phyloP scores from a whole-genome alignment of 2,888 invertebrate species.

The Thumatha senex region DNA sequence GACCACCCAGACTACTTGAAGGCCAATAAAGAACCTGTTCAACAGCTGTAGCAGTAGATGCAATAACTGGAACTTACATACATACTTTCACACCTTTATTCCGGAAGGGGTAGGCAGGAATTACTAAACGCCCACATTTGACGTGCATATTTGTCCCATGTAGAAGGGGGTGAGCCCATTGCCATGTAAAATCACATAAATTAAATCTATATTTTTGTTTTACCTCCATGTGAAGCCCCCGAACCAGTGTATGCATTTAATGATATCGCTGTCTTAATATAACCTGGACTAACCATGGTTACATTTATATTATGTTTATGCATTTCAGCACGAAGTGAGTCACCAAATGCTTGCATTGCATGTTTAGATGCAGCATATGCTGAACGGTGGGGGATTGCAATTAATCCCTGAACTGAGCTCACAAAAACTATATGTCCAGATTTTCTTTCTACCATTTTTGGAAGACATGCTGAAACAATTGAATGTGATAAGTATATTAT shows the following conservation, averaged over 20 bases:
- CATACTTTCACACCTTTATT: too few relatives aligned
- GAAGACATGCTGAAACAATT: slow-evolving; percentile 88
- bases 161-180: too few relatives aligned
- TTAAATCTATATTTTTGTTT: slow-evolving; percentile 25
- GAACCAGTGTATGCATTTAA: slow-evolving; percentile 93
- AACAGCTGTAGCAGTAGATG: too few relatives aligned
- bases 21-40: too few relatives aligned
- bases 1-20: too few relatives aligned
- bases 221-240: slow-evolving; percentile 91
- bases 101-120: too few relatives aligned
- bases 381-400: slow-evolving; percentile 94
- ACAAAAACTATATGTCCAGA: slow-evolving; percentile 93
- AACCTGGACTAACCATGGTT: slow-evolving; percentile 94
- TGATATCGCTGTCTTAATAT: slow-evolving; percentile 95
- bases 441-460: slow-evolving; percentile 90
- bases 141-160: too few relatives aligned
- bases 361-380: slow-evolving; percentile 97
- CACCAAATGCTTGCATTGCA: slow-evolving; percentile 97
- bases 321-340: slow-evolving; percentile 95
- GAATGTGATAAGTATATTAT: neutral
- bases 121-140: too few relatives aligned
- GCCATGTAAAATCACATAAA: too few relatives aligned
- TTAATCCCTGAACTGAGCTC: slow-evolving; percentile 96
- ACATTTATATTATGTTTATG: slow-evolving; percentile 89
- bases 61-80: too few relatives aligned